Conservation (phyloP, 2,113 vertebrate genomes). For the Poecilia latipinna region DNA sequence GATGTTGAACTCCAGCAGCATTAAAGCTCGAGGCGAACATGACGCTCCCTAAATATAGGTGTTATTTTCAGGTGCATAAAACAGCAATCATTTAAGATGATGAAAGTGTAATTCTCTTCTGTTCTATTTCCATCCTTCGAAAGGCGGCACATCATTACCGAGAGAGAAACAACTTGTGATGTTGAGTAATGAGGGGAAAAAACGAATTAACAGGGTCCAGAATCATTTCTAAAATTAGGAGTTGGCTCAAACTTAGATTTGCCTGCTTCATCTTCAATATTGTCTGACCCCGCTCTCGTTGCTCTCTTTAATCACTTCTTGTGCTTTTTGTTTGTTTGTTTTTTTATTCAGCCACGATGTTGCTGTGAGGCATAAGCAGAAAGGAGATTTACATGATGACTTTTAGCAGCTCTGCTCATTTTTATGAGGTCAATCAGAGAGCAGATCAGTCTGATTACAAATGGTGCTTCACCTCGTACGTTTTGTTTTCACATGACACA, state of each 20-base stretch:
- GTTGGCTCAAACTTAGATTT: constrained; percentile 49
- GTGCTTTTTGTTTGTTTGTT: constrained; percentile 4
- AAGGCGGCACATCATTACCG: constrained; percentile 40
- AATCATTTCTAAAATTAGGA: constrained; percentile 58
- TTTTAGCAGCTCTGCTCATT: constrained; percentile 54
- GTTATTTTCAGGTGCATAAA: constrained; percentile 56
- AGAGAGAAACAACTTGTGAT: constrained; percentile 37
- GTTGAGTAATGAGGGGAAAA: constrained; percentile 56
- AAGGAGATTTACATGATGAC: constrained; percentile 56
- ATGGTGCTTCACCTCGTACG: constrained; percentile 13
- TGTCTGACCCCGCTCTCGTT: constrained; percentile 7
- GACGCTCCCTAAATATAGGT: constrained; percentile 65
- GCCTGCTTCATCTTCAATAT: constrained; percentile 24
- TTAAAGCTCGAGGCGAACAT: constrained; percentile 51
- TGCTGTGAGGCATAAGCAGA: constrained; percentile 43
- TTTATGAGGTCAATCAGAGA: constrained; percentile 55
- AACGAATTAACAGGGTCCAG: constrained; percentile 50
- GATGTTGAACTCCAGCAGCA: constrained; percentile 31
- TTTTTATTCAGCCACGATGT: constrained; percentile 53
- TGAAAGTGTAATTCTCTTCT: constrained; percentile 55
- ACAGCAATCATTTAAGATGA: constrained; percentile 58
- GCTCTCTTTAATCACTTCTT: constrained; percentile 29
- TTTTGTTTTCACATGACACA: constrained; percentile 11
- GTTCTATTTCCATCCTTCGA: constrained; percentile 68
- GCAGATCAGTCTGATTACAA: constrained; percentile 33